These are phyloP conservation scores for Bombyx huttoni DNA, from an alignment of 2,888 invertebrate genomes.

Conservation along the genomic window DNA sequence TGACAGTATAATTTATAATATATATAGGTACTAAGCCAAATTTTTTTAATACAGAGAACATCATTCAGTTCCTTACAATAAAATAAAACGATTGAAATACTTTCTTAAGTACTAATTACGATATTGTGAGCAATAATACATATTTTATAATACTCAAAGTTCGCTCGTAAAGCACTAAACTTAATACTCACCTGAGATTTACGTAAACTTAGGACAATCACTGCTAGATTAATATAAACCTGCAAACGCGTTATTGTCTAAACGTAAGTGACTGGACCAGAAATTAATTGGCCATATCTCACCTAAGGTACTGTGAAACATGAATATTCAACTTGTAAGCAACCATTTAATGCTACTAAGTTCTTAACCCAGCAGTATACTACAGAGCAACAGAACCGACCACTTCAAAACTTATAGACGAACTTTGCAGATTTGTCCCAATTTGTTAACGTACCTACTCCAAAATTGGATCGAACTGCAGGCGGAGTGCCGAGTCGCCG, in stretches of 20 bases:
- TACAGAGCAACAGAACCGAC: neutral
- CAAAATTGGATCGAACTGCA: neutral
- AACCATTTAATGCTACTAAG: neutral
- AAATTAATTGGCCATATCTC: neutral
- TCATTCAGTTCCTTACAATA: no score
- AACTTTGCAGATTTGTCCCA: neutral
- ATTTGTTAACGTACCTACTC: neutral
- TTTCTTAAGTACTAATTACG: no score
- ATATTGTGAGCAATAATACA: no score
- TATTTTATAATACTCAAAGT: neutral
- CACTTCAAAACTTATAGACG: neutral
- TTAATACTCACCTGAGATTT: neutral
- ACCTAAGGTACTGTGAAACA: neutral
- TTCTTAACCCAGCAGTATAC: neutral
- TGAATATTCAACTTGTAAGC: neutral
- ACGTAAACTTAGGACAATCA: neutral
- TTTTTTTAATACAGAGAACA: no score
- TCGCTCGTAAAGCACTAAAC: neutral
- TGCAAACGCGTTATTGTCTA: neutral
- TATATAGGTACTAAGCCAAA: no score
- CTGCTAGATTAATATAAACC: neutral
- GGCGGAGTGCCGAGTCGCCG: neutral
- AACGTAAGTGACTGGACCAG: neutral
- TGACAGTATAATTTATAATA: no score
- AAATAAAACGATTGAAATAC: no score